Percentiles rank a stretch among this genome's conserved stretches.
Conservation (phyloP, 2,888 invertebrate genomes). For the Athalia rosae region DNA sequence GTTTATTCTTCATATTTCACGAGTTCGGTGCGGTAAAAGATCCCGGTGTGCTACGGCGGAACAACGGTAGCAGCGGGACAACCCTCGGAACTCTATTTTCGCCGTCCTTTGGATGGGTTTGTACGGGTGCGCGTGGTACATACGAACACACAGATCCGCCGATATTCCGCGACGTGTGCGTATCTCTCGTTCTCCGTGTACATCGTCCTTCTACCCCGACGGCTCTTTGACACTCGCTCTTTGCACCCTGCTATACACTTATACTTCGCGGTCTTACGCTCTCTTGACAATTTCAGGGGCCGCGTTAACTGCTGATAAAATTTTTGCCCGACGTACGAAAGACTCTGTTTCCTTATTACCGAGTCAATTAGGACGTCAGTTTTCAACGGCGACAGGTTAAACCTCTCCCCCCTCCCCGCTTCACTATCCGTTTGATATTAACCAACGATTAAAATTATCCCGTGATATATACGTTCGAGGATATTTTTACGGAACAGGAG, state of each 20-base stretch:
- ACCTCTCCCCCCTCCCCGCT: neutral
- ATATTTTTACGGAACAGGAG: neutral
- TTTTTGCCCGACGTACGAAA: conserved; percentile 8
- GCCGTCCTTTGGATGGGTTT: neutral
- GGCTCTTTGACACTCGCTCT: neutral
- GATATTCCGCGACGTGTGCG: neutral
- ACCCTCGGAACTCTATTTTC: neutral
- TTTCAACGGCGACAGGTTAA: conserved; percentile 5
- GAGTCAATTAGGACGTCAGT: conserved; percentile 31
- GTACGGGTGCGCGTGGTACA: neutral
- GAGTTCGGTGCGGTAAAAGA: conserved; percentile 6
- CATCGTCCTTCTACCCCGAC: neutral
- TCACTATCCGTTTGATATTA: conserved; percentile 31
- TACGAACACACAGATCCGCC: neutral
- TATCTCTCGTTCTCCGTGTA: neutral
- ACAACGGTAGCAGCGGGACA: too few species aligned
- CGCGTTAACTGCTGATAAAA: conserved; percentile 17
- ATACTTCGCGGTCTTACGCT: neutral
- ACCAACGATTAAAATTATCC: conserved; percentile 16
- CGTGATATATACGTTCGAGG: neutral
- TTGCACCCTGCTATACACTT: neutral
- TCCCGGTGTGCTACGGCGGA: neutral
- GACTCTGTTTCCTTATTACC: conserved; percentile 28
- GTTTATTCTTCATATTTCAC: conserved; percentile 48
- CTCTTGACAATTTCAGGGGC: conserved; percentile 6